Evolutionary conservation across 1,140 invertebrate genomes (phyloP), one percentile per base, ranked within the genome.

Genomic region (Hestina assimilis): DNA sequence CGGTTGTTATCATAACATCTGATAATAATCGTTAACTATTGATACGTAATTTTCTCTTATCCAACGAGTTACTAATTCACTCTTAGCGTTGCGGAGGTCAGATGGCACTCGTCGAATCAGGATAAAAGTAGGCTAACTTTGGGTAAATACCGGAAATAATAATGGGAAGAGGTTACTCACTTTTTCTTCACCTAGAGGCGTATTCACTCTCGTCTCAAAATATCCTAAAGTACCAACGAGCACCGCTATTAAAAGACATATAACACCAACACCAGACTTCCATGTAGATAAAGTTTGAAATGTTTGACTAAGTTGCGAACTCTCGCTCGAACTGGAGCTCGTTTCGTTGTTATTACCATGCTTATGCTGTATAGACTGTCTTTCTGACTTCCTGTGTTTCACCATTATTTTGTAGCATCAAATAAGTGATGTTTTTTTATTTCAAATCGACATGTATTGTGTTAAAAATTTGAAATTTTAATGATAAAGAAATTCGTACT

Each of bases 151-250:
- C n/a, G n/a, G n/a, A n/a, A n/a, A n/a, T n/a, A n/a, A n/a, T n/a
- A n/a, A n/a, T n/a, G n/a, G n/a, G n/a, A n/a, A n/a, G n/a, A n/a
- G n/a, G n/a, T 15, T 35, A 3, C 45, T 68, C 89, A 95, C 94
- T 89, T 94, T 95, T 57, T 93, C 91, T 35, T 92, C 91, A 73
- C 94, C 91, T 50, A 95, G 93, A 0, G 96, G 96, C 2, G 96
- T 97, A 72, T 96, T 96, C 0, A 98, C 95, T 58, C 95, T 90
- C 0, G 96, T 96, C 83, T 96, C 95, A 24, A 96, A 83, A 74
- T 96, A 96, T 6, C 96, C 95, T 66, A 94, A 88, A 64, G 95
- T 96, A 28, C 93, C 93, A 60, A 95, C 93, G 78, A 93, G 94
- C 3, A 91, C 90, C 12, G 94, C 93, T 47, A 95, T 85, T 4